Conservation (phyloP, 2,797 vertebrate genomes). For the Spizella passerina region DNA sequence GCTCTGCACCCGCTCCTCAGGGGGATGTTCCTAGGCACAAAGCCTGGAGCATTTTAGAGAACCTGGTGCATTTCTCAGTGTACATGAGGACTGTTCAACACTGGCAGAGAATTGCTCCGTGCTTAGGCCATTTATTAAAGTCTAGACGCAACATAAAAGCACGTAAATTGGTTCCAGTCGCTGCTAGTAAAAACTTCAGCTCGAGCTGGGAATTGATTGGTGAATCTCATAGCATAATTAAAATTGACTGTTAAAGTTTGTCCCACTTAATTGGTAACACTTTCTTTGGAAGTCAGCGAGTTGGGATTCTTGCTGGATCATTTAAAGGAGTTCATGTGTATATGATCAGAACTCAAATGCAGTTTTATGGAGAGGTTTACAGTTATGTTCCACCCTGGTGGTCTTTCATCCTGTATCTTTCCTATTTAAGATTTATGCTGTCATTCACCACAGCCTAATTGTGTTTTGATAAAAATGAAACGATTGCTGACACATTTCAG, state of each 20-base stretch:
- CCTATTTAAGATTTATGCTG: conserved; percentile 82
- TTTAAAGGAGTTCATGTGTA: conserved; percentile 80
- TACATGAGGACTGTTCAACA: conserved; percentile 75
- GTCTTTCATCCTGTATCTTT: conserved; percentile 80
- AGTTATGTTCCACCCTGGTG: conserved; percentile 81
- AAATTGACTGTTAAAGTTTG: conserved; percentile 83
- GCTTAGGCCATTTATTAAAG: conserved; percentile 94
- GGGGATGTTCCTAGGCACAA: neutral
- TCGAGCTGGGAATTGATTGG: conserved; percentile 79
- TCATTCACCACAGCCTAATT: conserved; percentile 83
- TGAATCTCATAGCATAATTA: conserved; percentile 79
- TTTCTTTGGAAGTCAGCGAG: conserved; percentile 78
- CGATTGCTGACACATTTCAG: conserved; percentile 78
- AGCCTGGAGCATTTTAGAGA: conserved; percentile 15
- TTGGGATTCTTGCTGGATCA: conserved; percentile 76
- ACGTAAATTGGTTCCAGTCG: conserved; percentile 87
- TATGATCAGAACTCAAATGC: conserved; percentile 79
- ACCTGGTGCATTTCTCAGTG: conserved; percentile 51
- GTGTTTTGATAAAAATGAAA: conserved; percentile 82
- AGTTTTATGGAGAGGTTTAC: conserved; percentile 82
- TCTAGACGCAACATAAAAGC: conserved; percentile 99
- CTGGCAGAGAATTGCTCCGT: conserved; percentile 78
- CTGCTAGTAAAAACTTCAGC: conserved; percentile 81
- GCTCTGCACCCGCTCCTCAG: neutral
- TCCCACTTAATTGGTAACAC: conserved; percentile 80